Evolutionary conservation across 2,888 invertebrate species (phyloP).

Genomic region (Eugnorisma glareosa): DNA sequence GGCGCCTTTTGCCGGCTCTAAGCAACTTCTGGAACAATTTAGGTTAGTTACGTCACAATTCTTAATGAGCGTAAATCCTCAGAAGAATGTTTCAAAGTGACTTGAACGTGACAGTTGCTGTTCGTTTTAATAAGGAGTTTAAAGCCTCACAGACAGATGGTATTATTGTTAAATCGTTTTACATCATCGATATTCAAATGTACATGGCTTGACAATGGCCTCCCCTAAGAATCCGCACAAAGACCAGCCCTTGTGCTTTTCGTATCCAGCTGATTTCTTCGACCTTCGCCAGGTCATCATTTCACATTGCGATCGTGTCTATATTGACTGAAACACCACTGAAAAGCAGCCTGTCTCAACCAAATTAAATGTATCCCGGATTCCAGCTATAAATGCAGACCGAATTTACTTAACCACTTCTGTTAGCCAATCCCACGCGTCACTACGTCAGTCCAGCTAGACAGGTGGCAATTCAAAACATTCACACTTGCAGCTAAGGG

Average conservation of each 20-base stretch:
- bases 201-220: background rate
- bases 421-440: constrained; percentile 25
- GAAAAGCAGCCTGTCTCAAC: background rate
- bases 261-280: background rate
- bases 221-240: background rate
- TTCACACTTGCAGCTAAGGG: constrained; percentile 56
- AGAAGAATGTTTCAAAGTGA: constrained; percentile 19
- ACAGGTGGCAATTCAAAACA: constrained; percentile 56
- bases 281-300: background rate
- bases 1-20: constrained; percentile 16
- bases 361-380: background rate
- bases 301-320: background rate
- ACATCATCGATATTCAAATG: background rate
- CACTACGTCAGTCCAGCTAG: constrained; percentile 26
- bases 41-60: constrained; percentile 20
- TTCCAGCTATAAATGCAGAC: constrained; percentile 17
- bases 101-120: constrained; percentile 45
- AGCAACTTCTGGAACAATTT: constrained; percentile 49
- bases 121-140: constrained; percentile 34
- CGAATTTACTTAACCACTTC: constrained; percentile 28
- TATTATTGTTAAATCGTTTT: background rate
- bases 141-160: background rate
- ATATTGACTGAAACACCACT: background rate
- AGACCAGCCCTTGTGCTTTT: background rate
- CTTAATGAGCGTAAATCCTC: constrained; percentile 24